Evolutionary conservation across 2,113 vertebrate genomes (phyloP), one percentile per base, ranked within the genome.

Genomic region (human (Homo sapiens)): DNA sequence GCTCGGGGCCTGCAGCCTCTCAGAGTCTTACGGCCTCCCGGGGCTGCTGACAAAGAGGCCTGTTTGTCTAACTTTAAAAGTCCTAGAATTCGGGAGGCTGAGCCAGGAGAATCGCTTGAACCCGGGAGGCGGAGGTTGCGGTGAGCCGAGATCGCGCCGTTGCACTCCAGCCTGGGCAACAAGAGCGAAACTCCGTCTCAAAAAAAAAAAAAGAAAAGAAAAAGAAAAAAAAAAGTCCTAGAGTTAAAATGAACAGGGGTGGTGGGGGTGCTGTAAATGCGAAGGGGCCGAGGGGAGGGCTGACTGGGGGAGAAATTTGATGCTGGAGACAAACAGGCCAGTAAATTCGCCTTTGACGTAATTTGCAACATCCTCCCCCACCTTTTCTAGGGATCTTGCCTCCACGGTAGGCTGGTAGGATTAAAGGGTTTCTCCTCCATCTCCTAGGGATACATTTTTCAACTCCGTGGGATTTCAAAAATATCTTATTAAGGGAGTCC

Each of bases 21-120:
- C 1, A 1, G 50, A 97, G 79, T 92, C 96, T 88, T 45, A 27
- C 18, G 45, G 94, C 94, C 85, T 96, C 94, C 96, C 3, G 0
- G 66, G 95, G 95, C 89, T 94, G 96, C 85, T 93, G 95, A 98
- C 97, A 97, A 97, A 97, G 96, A 83, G 95, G 94, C 93, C 93
- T 97, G 95, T 98, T 98, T 98, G 97, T 97, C 96, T 96, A 97
- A 97, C 91, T 97, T 97, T 97, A 96, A 92, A 97, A 97, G 89
- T 98, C 87, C 72, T 52, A 78, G 87, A 92, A 84, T 93, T 97
- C 61, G 5, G 61, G 61, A 64, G 61, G 61, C 61, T 64, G 61
- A 64, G 61, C 27, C 27, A 64, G 27, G 27, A 64, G 61, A 64
- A 64, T 64, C 61, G 11, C 25, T 64, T 64, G 59, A 64, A 64